These are phyloP conservation scores for Noctua janthe DNA, from an alignment of 2,888 invertebrate species.

Conservation along the genomic window DNA sequence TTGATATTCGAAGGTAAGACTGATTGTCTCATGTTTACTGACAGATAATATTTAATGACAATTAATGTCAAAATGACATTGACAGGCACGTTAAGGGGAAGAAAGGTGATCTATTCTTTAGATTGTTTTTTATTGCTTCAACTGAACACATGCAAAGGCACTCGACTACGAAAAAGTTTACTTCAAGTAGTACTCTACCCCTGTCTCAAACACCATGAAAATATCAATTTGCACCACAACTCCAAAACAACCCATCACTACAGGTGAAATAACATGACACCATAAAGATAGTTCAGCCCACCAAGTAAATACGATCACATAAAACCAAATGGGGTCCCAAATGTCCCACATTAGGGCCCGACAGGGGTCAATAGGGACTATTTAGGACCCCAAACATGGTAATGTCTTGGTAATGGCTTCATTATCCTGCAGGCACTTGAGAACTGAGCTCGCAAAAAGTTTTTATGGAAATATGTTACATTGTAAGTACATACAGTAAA, in stretches of 20 bases:
- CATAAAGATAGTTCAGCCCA: conserved; percentile 57
- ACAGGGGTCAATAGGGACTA: conserved; percentile 65
- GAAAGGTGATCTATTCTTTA: too few species aligned
- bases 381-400: conserved; percentile 59
- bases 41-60: not conserved
- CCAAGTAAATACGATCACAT: conserved; percentile 67
- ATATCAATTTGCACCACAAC: conserved; percentile 2
- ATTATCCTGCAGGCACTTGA: conserved; percentile 55
- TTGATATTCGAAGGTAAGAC: too few species aligned
- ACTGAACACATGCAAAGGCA: too few species aligned
- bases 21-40: too few species aligned
- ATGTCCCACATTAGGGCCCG: conserved; percentile 59
- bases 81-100: too few species aligned
- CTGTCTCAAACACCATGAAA: not conserved
- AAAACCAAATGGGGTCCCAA: conserved; percentile 64
- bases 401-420: conserved; percentile 60
- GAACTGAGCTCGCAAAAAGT: conserved; percentile 39
- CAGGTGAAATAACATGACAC: conserved; percentile 38
- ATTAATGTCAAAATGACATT: not conserved
- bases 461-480: conserved; percentile 32
- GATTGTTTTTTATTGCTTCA: too few species aligned
- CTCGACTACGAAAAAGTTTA: not conserved
- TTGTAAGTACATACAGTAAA: not conserved
- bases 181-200: not conserved
- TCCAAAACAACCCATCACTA: conserved; percentile 14